Percentiles rank a stretch among this genome's conserved stretches.
These are phyloP conservation scores for Aphelenchoides avenae DNA, from an alignment of 1,140 invertebrate species.

Conservation along the genomic window DNA sequence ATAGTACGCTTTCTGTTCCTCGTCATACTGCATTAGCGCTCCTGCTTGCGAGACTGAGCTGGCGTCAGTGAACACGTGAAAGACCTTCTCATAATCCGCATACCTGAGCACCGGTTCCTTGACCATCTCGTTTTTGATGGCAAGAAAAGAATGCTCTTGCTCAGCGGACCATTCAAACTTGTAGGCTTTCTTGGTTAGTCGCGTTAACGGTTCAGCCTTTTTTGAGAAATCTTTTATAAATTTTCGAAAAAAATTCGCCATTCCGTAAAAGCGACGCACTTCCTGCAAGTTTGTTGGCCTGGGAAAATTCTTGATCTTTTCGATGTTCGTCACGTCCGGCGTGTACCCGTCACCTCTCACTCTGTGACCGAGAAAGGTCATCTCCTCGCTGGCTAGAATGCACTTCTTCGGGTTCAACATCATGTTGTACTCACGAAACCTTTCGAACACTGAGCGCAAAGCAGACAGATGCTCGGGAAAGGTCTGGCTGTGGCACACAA, in stretches of 20 bases:
- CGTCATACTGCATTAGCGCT: constrained; percentile 12
- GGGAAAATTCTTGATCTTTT: constrained; percentile 49
- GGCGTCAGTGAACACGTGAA: constrained; percentile 29
- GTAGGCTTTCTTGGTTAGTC: constrained; percentile 13
- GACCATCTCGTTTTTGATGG: constrained; percentile 7
- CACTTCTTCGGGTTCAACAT: constrained; percentile 26
- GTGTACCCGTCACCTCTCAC: constrained; percentile 45
- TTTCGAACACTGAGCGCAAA: constrained; percentile 10
- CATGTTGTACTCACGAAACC: constrained; percentile 10
- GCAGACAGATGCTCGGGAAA: constrained; percentile 8
- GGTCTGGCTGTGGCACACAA: constrained; percentile 17
- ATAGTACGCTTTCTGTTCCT: constrained; percentile 1
- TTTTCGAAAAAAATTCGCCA: constrained; percentile 18
- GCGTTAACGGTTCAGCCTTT: constrained; percentile 20
- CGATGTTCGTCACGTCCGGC: constrained; percentile 47
- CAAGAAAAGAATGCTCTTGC: constrained; percentile 19
- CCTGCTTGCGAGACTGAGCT: constrained; percentile 11
- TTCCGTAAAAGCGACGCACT: constrained; percentile 50
- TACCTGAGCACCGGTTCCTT: constrained; percentile 16
- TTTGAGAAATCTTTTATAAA: constrained; percentile 6
- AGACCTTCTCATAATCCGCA: constrained; percentile 15
- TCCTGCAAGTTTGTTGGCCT: constrained; percentile 47
- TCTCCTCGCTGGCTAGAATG: constrained; percentile 17
- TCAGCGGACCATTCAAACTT: constrained; percentile 9
- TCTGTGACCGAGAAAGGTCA: constrained; percentile 50